These are phyloP conservation scores for Creontiades dilutus DNA, from an alignment of 2,888 invertebrate species.

Conservation along the genomic window DNA sequence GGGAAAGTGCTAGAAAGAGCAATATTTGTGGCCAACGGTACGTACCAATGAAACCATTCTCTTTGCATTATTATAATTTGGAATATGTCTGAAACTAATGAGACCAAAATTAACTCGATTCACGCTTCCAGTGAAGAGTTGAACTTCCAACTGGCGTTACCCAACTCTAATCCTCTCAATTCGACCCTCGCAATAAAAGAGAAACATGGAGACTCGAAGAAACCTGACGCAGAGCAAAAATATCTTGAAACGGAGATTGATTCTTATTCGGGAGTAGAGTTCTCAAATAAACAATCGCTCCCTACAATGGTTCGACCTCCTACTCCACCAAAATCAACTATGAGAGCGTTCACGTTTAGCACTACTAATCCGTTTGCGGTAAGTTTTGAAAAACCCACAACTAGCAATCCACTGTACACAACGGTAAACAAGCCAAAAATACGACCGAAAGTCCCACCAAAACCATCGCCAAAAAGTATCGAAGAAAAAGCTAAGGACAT, in stretches of 20 bases:
- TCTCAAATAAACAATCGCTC: background rate
- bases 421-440: background rate
- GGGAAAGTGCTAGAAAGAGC: too few relatives aligned
- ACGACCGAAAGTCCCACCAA: slow-evolving; percentile 19
- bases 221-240: background rate
- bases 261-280: slow-evolving; percentile 27
- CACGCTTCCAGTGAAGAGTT: background rate
- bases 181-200: background rate
- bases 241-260: slow-evolving; percentile 58
- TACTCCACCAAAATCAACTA: background rate
- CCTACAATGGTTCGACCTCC: background rate
- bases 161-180: background rate
- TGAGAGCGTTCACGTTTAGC: slow-evolving; percentile 47
- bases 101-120: background rate
- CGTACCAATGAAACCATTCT: too few relatives aligned
- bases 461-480: background rate
- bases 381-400: background rate
- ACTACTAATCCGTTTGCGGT: slow-evolving; percentile 30
- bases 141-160: background rate
- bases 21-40: too few relatives aligned
- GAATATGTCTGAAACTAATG: background rate
- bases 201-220: background rate
- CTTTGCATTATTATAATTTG: background rate
- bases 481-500: background rate
- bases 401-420: background rate